Evolutionary conservation across 2,888 invertebrate species (phyloP).

Genomic region (Drosophila tripunctata): DNA sequence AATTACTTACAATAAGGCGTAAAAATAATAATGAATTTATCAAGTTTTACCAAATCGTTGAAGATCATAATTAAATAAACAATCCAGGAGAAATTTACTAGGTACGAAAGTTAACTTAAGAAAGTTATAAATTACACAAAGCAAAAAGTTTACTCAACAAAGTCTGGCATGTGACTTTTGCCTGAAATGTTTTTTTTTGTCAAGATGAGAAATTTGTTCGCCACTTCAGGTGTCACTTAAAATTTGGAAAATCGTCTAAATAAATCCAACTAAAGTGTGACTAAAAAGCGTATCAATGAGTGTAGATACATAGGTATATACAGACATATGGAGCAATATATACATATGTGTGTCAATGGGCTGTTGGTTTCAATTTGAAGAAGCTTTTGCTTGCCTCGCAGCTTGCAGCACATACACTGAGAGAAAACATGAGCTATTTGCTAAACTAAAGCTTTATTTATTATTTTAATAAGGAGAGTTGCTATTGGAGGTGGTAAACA

Average conservation of each 20-base stretch:
- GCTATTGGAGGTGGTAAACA: no score
- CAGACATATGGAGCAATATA: neutral
- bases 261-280: constrained; percentile 10
- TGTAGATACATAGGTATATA: constrained; percentile 15
- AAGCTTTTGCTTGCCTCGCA: no score
- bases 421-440: no score
- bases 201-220: neutral
- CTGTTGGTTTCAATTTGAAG: no score
- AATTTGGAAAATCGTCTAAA: neutral
- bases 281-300: constrained; percentile 68
- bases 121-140: neutral
- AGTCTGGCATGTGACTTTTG: neutral
- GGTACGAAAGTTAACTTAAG: neutral
- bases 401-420: no score
- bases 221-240: constrained; percentile 11
- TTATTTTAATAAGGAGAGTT: no score
- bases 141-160: neutral
- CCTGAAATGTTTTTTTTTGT: neutral
- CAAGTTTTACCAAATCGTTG: no score
- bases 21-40: no score
- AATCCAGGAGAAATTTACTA: neutral
- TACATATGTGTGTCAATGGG: constrained; percentile 60
- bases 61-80: no score
- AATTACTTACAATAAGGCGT: neutral
- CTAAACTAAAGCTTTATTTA: no score